Percentiles rank a stretch among this genome's conserved stretches.
Evolutionary conservation across 1,140 invertebrate genomes (phyloP).

Genomic region (Drosophila paulistorum): DNA sequence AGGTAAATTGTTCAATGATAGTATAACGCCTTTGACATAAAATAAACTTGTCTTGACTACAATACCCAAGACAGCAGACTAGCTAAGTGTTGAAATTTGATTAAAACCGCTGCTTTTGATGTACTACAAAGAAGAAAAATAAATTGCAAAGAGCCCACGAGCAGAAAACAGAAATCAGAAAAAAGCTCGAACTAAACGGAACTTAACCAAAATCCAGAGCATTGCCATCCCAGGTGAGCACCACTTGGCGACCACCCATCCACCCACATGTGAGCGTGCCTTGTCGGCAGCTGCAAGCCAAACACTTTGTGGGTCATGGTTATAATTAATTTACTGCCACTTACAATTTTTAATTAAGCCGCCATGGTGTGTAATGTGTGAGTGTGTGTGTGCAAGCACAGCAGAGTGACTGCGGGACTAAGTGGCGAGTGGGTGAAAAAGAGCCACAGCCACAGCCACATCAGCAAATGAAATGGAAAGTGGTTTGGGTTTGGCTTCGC

Average conservation of each 20-base stretch:
- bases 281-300: slow-evolving; percentile 55
- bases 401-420: background rate
- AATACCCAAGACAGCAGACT: slow-evolving; percentile 40
- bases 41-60: slow-evolving; percentile 4
- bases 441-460: slow-evolving; percentile 13
- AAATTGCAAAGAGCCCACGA: slow-evolving; percentile 32
- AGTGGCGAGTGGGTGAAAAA: background rate
- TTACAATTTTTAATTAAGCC: slow-evolving; percentile 80
- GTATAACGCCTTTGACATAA: background rate
- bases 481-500: slow-evolving; percentile 11
- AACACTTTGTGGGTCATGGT: slow-evolving; percentile 73
- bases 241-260: background rate
- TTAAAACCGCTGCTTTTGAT: slow-evolving; percentile 72
- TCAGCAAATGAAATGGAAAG: slow-evolving; percentile 22
- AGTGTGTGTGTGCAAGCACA: slow-evolving; percentile 24
- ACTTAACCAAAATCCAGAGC: background rate
- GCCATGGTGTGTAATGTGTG: slow-evolving; percentile 45
- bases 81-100: slow-evolving; percentile 55
- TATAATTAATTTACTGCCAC: slow-evolving; percentile 80
- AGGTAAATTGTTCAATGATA: background rate
- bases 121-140: slow-evolving; percentile 50
- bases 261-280: slow-evolving; percentile 53
- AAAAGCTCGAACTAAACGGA: background rate
- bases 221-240: background rate
- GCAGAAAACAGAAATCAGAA: background rate